A percentile compares a stretch with the other conserved stretches of the same genome.
Conservation (phyloP, 2,113 vertebrate species). For the Calidris pugnax region DNA sequence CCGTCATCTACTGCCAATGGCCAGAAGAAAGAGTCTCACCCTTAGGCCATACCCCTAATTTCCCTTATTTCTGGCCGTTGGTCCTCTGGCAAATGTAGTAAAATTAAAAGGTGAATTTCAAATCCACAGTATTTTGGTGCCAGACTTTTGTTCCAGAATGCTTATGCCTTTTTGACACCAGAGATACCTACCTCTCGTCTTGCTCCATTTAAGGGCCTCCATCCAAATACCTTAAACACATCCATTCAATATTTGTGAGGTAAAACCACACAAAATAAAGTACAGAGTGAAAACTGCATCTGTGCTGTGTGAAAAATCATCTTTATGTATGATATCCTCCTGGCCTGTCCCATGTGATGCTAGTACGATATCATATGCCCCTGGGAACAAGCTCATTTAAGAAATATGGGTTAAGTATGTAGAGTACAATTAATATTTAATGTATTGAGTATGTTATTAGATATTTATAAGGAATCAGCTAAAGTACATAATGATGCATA, state of each 20-base stretch:
- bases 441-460: conserved; percentile 53
- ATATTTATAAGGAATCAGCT: conserved; percentile 70
- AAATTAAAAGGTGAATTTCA: not conserved
- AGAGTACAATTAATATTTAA: conserved; percentile 58
- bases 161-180: not conserved
- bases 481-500: conserved; percentile 5
- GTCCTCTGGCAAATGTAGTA: not conserved
- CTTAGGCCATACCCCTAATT: not conserved
- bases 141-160: not conserved
- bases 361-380: not conserved
- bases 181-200: not conserved
- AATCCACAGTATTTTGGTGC: not conserved
- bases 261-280: not conserved
- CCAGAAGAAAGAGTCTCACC: not conserved
- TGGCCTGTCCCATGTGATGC: not conserved
- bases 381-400: conserved; percentile 17
- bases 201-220: not conserved
- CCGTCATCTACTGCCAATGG: no score
- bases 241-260: not conserved
- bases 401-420: conserved; percentile 45
- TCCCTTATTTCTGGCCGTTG: not conserved
- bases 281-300: not conserved
- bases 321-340: not conserved
- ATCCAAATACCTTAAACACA: not conserved
- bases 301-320: not conserved